Conservation (phyloP, 2,113 vertebrate species). For the Sylvilagus bachmani region DNA sequence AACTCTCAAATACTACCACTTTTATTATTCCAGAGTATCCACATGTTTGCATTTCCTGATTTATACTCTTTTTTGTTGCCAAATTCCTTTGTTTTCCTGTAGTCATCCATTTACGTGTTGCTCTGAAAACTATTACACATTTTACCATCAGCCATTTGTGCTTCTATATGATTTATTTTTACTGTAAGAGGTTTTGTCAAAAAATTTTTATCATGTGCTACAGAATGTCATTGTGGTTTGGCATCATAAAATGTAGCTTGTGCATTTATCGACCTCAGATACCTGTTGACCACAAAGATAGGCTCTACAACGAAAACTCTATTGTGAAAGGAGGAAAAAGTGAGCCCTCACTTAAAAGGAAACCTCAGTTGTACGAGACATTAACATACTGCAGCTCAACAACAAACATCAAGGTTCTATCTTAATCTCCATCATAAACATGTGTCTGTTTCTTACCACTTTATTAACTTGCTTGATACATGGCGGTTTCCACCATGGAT, state of each 20-base stretch:
- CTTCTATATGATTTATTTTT: constrained; percentile 66
- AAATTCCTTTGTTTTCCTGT: constrained; percentile 46
- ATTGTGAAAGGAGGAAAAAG: constrained; percentile 37
- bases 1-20: neutral
- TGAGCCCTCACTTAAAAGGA: constrained; percentile 53
- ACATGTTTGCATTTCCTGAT: constrained; percentile 2
- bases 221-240: constrained; percentile 64
- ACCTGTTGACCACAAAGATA: constrained; percentile 79
- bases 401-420: constrained; percentile 21
- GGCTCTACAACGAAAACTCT: constrained; percentile 33
- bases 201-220: constrained; percentile 51
- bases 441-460: neutral
- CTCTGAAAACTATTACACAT: constrained; percentile 25
- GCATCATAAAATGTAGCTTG: constrained; percentile 65
- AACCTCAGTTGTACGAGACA: neutral
- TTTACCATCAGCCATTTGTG: constrained; percentile 44
- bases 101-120: constrained; percentile 4
- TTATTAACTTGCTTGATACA: constrained; percentile 31
- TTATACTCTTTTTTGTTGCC: neutral
- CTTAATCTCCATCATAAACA: constrained; percentile 37
- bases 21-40: neutral
- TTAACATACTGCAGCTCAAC: neutral
- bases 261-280: constrained; percentile 73
- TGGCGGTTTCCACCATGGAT: neutral
- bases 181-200: constrained; percentile 56